Base-by-base conservation (phyloP, 2,797 vertebrate species). In the Acanthopagrus latus region DNA sequence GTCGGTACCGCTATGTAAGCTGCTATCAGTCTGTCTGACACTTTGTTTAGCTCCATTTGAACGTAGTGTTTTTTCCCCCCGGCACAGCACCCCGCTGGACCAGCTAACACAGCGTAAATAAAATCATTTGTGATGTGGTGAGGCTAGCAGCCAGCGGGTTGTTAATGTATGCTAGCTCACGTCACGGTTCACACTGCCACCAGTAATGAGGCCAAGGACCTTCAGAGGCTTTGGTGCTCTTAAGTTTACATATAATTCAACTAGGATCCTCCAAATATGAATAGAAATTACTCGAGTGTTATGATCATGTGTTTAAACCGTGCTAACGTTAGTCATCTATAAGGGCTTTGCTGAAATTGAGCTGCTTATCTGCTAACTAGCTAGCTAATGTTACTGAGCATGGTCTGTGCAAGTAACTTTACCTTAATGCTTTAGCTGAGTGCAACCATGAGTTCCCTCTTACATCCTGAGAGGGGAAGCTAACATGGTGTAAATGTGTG, bases 361-460 rank as follows among this genome's bases (percentile, higher is more conserved):
- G n/a, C 33, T 33, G 60, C 50, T 57, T 50, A 21, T 23, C 16
- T 44, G 78, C 80, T 83, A 79, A 60, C 68, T 16, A 69, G 44
- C 60, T 46, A 56, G 70, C 70, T 59, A 68, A 58, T 48, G 69
- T 60, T 76, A 55, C 33, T 67, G 25, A 65, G 58, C 68, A 50
- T 80, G 74, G 52, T 85, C 18, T 64, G 3, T 25, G 56, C 43
- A 29, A 2, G 3, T 20, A 11, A 38, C 17, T 33, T 27, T 1
- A 62, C 23, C 38, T 57, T 10, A 46, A n/a, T 52, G 54, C 55
- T 63, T 3, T 14, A 54, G 38, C 43, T 48, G 12, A 41, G 21
- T 54, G 51, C 33, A 8, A 33, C 20, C 5, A 21, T 18, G 41
- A 20, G 7, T 23, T n/a, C 20, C 11, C 50, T n/a, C 11, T 46